Conservation (phyloP, 2,113 vertebrate species). For the Apteryx owenii region DNA sequence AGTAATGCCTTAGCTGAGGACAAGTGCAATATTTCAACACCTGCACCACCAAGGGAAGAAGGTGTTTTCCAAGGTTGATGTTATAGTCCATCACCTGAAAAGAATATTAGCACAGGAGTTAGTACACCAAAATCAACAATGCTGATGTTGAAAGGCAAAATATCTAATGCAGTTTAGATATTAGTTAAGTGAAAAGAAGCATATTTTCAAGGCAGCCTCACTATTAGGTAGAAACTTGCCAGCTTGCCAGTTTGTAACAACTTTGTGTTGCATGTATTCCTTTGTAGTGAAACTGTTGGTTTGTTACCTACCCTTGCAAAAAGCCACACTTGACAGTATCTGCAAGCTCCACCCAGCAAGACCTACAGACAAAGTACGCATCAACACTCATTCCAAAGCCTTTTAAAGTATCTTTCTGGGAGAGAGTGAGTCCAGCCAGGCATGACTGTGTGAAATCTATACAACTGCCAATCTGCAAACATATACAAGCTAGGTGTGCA, state of each 20-base stretch:
- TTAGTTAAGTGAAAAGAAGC: neutral
- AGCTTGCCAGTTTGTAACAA: neutral
- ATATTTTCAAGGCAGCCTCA: neutral
- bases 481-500: neutral
- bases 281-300: neutral
- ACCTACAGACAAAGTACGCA: neutral
- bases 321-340: neutral
- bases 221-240: neutral
- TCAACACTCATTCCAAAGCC: neutral
- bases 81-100: slow-evolving; percentile 98
- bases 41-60: slow-evolving; percentile 96
- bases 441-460: too few relatives aligned
- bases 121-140: neutral
- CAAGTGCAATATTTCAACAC: slow-evolving; percentile 97
- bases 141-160: neutral
- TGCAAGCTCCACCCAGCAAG: neutral
- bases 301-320: neutral
- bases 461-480: neutral
- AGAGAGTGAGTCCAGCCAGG: neutral
- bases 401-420: neutral
- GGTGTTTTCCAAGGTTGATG: slow-evolving; percentile 94
- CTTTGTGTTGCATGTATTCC: neutral
- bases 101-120: slow-evolving; percentile 8
- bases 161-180: neutral
- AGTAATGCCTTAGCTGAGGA: slow-evolving; percentile 97